Conservation (phyloP, 2,113 vertebrate genomes). For the Colinus virginianus region DNA sequence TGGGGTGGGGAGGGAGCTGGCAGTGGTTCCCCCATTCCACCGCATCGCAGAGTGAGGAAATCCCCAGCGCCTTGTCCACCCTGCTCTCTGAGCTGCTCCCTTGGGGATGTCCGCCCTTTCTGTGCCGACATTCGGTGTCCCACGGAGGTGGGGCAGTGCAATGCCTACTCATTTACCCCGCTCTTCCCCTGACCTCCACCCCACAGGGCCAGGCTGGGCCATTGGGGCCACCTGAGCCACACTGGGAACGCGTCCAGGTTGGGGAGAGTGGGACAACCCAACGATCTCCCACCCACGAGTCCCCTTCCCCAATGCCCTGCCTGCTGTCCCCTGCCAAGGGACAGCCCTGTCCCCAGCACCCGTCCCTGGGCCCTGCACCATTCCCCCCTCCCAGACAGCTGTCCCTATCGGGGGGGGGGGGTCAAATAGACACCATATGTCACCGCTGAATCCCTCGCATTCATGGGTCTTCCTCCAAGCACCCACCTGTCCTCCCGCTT, state of each 20-base stretch:
- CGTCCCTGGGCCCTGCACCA: fast-evolving
- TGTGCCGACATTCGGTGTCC: neutral
- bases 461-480: conserved; percentile 34
- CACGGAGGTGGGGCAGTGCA: too few relatives aligned
- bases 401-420: neutral
- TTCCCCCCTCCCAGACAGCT: conserved; percentile 36
- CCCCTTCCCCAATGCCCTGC: neutral
- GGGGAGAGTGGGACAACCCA: neutral
- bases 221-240: neutral
- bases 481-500: conserved; percentile 50
- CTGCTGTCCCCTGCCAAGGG: neutral
- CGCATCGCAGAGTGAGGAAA: neutral
- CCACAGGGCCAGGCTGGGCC: fast-evolving
- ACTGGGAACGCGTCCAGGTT: fast-evolving
- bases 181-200: neutral
- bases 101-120: neutral
- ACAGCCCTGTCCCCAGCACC: neutral
- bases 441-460: conserved; percentile 22
- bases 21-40: neutral
- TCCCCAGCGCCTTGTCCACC: neutral
- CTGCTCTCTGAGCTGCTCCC: fast-evolving
- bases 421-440: conserved; percentile 23
- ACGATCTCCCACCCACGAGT: neutral
- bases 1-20: neutral
- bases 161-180: neutral